phyloP scores from a whole-genome alignment of 2,888 invertebrate species.

The Anaspis maculata region DNA sequence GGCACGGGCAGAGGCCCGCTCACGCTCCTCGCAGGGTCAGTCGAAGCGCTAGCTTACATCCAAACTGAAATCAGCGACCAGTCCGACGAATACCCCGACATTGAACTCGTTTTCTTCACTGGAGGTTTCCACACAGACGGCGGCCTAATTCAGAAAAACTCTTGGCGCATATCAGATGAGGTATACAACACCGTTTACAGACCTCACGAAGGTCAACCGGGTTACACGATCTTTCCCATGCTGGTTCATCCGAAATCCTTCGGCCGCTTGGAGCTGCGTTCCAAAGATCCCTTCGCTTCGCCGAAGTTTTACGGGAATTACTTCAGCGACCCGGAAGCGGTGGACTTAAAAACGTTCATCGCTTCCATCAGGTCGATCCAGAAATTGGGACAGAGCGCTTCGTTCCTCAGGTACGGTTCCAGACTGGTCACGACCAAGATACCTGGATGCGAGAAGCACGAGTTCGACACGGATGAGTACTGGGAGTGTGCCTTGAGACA shows the following conservation, averaged over 20 bases:
- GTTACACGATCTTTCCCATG: slow-evolving; percentile 12
- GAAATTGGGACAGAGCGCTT: slow-evolving; percentile 41
- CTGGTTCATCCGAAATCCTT: slow-evolving; percentile 62
- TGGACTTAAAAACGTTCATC: slow-evolving; percentile 36
- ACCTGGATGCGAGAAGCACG: slow-evolving; percentile 42
- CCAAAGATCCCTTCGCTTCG: slow-evolving; percentile 60
- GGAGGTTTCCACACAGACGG: slow-evolving; percentile 32
- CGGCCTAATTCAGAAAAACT: too few relatives aligned
- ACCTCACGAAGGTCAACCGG: background rate
- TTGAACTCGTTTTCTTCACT: slow-evolving; percentile 59
- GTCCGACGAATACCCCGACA: slow-evolving; percentile 50
- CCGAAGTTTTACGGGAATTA: slow-evolving; percentile 74
- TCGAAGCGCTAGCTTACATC: slow-evolving; percentile 53
- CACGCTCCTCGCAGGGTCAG: slow-evolving; percentile 41
- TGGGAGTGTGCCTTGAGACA: slow-evolving; percentile 44
- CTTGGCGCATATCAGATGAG: background rate
- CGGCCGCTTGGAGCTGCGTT: slow-evolving; percentile 57
- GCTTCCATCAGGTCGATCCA: slow-evolving; percentile 38
- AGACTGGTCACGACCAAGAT: slow-evolving; percentile 39
- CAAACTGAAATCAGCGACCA: slow-evolving; percentile 50
- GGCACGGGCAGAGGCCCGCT: slow-evolving; percentile 47
- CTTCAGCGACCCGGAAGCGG: slow-evolving; percentile 54
- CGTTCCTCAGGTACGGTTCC: slow-evolving; percentile 43
- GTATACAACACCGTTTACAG: background rate
- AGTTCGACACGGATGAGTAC: slow-evolving; percentile 40